phyloP scores from a whole-genome alignment of 1,140 invertebrate species.

The Homarus americanus region DNA sequence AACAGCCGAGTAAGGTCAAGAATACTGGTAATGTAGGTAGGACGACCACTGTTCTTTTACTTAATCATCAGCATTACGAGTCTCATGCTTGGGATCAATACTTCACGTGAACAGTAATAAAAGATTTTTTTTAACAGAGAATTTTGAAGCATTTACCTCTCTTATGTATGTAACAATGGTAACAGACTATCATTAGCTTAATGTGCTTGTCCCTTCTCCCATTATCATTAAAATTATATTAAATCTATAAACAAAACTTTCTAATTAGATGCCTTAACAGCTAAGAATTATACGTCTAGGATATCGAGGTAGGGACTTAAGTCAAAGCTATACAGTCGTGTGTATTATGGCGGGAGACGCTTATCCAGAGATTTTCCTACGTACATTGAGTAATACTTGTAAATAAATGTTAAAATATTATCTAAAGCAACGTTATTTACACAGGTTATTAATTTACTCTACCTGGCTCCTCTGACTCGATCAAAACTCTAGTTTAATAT shows the following conservation, averaged over 20 bases:
- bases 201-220: slow-evolving; percentile 54
- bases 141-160: slow-evolving; percentile 5
- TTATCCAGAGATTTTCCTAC: slow-evolving; percentile 50
- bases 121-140: not conserved
- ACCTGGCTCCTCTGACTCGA: slow-evolving; percentile 50
- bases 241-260: slow-evolving; percentile 48
- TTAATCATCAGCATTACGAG: not conserved
- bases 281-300: slow-evolving; percentile 53
- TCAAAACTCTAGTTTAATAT: slow-evolving; percentile 27
- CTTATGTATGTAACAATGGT: slow-evolving; percentile 31
- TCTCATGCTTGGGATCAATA: slow-evolving; percentile 19
- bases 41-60: slow-evolving; percentile 18
- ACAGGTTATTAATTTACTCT: slow-evolving; percentile 47
- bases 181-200: slow-evolving; percentile 45
- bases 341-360: slow-evolving; percentile 52
- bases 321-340: slow-evolving; percentile 53
- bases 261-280: slow-evolving; percentile 43
- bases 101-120: not conserved
- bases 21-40: slow-evolving; percentile 25
- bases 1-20: slow-evolving; percentile 9
- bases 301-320: slow-evolving; percentile 59
- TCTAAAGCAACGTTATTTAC: slow-evolving; percentile 48
- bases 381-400: slow-evolving; percentile 55
- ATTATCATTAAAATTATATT: slow-evolving; percentile 51
- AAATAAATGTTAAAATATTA: slow-evolving; percentile 57